Evolutionary conservation across 2,797 vertebrate species (phyloP).

Genomic region (Sebastes ruberrimus): DNA sequence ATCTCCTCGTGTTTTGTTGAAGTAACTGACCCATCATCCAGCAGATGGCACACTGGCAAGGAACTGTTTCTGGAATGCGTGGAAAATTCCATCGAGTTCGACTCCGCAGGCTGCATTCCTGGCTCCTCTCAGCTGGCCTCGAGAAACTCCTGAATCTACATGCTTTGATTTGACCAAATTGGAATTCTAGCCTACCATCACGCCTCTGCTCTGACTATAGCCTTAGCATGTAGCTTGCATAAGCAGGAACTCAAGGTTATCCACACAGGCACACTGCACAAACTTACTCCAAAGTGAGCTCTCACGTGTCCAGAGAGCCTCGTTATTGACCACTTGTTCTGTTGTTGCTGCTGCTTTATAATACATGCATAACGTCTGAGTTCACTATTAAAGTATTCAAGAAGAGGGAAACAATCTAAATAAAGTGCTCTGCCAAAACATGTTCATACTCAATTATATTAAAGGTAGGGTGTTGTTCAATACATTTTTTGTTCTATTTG

Average conservation of each 20-base stretch:
- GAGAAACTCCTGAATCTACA: conserved; percentile 66
- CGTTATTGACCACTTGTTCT: neutral
- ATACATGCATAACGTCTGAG: neutral
- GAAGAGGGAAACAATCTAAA: neutral
- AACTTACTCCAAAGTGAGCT: conserved; percentile 23
- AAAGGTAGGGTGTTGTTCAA: neutral
- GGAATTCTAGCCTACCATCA: conserved; percentile 52
- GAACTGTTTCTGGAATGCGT: conserved; percentile 49
- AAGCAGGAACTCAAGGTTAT: conserved; percentile 57
- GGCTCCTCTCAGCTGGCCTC: conserved; percentile 60
- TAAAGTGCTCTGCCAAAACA: neutral
- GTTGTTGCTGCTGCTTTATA: conserved; percentile 2
- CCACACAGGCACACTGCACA: conserved; percentile 24
- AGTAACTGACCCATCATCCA: conserved; percentile 64
- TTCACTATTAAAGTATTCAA: neutral
- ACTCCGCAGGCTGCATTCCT: conserved; percentile 71
- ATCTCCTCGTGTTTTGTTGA: neutral
- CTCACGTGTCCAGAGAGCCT: conserved; percentile 1
- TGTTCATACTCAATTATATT: neutral
- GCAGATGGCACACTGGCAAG: conserved; percentile 77
- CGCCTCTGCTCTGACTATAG: conserved; percentile 46
- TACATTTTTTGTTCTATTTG: no score
- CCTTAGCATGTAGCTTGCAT: conserved; percentile 51
- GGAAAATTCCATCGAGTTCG: conserved; percentile 74
- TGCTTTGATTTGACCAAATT: conserved; percentile 67